Percentiles rank a stretch among this genome's conserved stretches.
Conservation (phyloP, 2,888 invertebrate genomes). For the Coleophora deauratella region DNA sequence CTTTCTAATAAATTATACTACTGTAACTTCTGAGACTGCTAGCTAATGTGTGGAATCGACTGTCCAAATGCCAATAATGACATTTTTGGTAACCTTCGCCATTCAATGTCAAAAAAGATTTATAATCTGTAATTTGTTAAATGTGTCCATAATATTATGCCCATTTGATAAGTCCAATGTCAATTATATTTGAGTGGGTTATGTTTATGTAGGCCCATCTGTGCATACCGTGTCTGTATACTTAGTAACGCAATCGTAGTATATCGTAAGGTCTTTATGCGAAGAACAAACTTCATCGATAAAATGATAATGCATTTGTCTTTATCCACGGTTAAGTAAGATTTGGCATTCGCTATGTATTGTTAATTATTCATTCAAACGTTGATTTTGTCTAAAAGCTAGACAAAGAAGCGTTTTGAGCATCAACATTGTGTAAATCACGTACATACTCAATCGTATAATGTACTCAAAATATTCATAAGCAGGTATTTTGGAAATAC, state of each 20-base stretch:
- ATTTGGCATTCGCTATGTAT: no score
- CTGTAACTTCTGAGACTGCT: background rate
- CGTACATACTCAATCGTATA: no score
- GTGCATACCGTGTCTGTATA: constrained; percentile 9
- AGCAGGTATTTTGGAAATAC: no score
- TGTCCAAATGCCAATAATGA: constrained; percentile 1
- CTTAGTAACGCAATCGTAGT: constrained; percentile 17
- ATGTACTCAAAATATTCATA: no score
- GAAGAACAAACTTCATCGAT: constrained; percentile 1
- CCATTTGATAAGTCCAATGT: constrained; percentile 17
- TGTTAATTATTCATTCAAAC: no score
- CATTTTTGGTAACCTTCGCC: background rate
- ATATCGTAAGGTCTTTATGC: constrained; percentile 11
- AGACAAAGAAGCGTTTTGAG: no score
- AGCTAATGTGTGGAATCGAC: constrained; percentile 1
- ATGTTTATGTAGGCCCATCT: constrained; percentile 16
- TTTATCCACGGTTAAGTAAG: no score
- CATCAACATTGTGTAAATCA: no score
- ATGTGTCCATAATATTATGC: constrained; percentile 3
- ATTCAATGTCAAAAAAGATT: constrained; percentile 2
- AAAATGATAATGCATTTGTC: background rate
- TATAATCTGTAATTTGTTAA: background rate
- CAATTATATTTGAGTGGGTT: constrained; percentile 12
- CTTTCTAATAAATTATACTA: no score
- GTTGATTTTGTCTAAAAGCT: no score